Conservation (phyloP, 2,888 invertebrate genomes). For the Osmoderma eremita region DNA sequence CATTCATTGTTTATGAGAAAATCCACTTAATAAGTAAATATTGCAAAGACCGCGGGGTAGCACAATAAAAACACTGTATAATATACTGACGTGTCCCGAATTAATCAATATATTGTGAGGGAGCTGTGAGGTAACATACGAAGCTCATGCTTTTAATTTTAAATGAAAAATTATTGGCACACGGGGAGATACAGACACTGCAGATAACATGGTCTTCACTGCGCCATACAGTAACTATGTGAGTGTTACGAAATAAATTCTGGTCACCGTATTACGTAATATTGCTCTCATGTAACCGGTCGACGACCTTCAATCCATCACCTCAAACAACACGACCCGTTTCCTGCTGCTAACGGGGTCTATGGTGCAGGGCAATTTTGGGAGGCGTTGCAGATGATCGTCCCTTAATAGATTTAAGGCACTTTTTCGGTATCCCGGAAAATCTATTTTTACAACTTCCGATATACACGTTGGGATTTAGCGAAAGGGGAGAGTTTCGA, state of each 20-base stretch:
- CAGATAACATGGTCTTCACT: background rate
- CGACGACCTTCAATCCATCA: constrained; percentile 23
- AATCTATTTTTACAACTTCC: constrained; percentile 32
- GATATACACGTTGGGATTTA: constrained; percentile 8
- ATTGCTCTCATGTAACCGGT: background rate
- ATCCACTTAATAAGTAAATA: too few species aligned
- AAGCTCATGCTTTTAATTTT: too few species aligned
- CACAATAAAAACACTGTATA: too few species aligned
- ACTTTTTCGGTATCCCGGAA: constrained; percentile 4
- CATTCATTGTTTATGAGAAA: too few species aligned
- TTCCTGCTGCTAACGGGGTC: background rate
- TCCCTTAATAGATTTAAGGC: constrained; percentile 34
- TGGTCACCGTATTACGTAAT: background rate
- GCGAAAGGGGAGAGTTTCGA: constrained; percentile 8
- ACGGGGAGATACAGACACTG: background rate
- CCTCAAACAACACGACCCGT: constrained; percentile 16
- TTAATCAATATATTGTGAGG: too few species aligned
- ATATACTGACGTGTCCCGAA: too few species aligned
- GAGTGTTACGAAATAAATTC: background rate
- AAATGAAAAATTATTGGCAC: too few species aligned
- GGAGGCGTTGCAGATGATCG: constrained; percentile 17
- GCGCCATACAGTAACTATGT: background rate
- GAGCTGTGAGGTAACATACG: too few species aligned
- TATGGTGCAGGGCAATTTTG: constrained; percentile 18
- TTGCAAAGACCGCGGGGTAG: too few species aligned